These are phyloP conservation scores for Meteorus cinctellus DNA, from an alignment of 2,888 invertebrate genomes.

Conservation along the genomic window DNA sequence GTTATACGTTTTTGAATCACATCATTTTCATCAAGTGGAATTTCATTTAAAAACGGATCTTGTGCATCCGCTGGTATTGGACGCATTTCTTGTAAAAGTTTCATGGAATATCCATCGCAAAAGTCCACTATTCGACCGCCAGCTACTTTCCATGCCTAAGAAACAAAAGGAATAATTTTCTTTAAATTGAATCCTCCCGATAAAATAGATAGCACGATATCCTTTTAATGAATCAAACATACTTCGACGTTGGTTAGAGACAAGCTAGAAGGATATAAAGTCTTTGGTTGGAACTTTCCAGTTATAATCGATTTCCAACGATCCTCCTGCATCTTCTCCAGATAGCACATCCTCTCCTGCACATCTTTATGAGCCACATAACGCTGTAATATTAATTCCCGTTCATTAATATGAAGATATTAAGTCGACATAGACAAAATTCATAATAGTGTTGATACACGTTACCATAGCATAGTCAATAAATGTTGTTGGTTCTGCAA, in stretches of 20 bases:
- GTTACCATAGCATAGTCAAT: constrained; percentile 65
- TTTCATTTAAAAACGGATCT: constrained; percentile 63
- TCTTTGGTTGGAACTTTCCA: constrained; percentile 46
- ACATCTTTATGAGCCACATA: constrained; percentile 24
- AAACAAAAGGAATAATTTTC: background rate
- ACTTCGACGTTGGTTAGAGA: constrained; percentile 73
- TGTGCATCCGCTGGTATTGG: constrained; percentile 48
- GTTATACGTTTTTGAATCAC: constrained; percentile 52
- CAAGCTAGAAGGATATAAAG: constrained; percentile 65
- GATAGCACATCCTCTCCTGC: constrained; percentile 72
- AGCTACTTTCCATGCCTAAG: constrained; percentile 73
- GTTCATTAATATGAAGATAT: background rate
- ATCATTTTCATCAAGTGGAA: constrained; percentile 65
- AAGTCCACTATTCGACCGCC: constrained; percentile 73
- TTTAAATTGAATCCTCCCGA: too few relatives aligned
- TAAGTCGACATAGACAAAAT: background rate
- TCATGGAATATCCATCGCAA: constrained; percentile 72
- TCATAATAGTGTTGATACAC: background rate
- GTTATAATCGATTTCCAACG: constrained; percentile 47
- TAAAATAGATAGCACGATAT: background rate
- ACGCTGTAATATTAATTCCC: constrained; percentile 11
- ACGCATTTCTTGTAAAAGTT: constrained; percentile 67
- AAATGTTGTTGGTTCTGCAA: constrained; percentile 56
- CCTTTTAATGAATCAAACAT: background rate
- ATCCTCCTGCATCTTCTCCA: constrained; percentile 68